Conservation (phyloP, 2,113 vertebrate genomes). For the Procavia capensis region DNA sequence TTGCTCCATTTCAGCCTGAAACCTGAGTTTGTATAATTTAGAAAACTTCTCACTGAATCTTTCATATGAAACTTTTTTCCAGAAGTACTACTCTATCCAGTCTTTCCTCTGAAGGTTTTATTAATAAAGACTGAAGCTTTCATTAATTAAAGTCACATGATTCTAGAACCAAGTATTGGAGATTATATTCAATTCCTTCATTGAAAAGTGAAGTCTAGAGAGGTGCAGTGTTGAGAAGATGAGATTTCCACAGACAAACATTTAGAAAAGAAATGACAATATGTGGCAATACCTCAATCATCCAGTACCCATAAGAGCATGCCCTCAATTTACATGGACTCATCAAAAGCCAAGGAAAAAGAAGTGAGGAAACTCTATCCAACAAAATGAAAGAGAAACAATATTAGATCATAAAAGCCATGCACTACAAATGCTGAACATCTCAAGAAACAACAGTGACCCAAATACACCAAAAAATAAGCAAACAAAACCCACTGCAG, state of each 20-base stretch:
- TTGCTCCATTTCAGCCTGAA: conserved; percentile 34
- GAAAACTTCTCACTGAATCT: neutral
- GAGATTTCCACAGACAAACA: neutral
- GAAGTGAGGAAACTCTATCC: neutral
- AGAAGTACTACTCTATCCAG: neutral
- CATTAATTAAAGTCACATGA: conserved; percentile 46
- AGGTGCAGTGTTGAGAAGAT: neutral
- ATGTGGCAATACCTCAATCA: neutral
- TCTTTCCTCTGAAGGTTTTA: conserved; percentile 23
- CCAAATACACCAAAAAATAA: no score
- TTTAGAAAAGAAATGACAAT: conserved; percentile 7
- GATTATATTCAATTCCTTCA: conserved; percentile 1
- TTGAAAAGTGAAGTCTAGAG: neutral
- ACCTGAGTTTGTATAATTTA: conserved; percentile 37
- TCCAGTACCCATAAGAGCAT: neutral
- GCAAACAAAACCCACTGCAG: no score
- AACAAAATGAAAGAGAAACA: conserved; percentile 18
- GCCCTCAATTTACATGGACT: conserved; percentile 11
- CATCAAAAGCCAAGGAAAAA: neutral
- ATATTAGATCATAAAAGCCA: conserved; percentile 42
- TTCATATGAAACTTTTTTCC: neutral
- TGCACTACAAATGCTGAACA: conserved; percentile 36
- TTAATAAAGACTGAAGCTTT: conserved; percentile 37
- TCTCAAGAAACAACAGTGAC: neutral
- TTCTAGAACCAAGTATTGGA: conserved; percentile 18